These are phyloP conservation scores for Proisotoma minuta DNA, from an alignment of 2,888 invertebrate genomes.

Conservation along the genomic window DNA sequence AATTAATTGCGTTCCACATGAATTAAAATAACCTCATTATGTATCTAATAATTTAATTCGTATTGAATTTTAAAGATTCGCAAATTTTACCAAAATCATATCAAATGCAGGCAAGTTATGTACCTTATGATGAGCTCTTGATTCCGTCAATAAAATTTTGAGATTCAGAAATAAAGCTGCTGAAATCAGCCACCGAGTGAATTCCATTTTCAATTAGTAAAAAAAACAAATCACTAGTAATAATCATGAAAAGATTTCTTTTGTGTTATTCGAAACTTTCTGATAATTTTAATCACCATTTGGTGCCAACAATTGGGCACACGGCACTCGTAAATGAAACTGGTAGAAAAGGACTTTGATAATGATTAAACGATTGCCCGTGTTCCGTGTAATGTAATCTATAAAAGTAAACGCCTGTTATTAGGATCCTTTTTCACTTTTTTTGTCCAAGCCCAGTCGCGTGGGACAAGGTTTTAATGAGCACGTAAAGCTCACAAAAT, in stretches of 20 bases:
- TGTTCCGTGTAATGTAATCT: background rate
- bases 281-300: no score
- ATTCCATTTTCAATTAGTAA: no score
- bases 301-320: no score
- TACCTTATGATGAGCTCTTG: slow-evolving; percentile 44
- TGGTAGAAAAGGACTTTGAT: no score
- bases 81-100: background rate
- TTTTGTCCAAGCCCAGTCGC: slow-evolving; percentile 7
- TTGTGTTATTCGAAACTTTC: no score
- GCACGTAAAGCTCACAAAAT: background rate
- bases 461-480: slow-evolving; percentile 9
- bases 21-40: background rate
- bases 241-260: no score
- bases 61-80: background rate
- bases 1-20: background rate
- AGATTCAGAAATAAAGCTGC: background rate
- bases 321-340: no score
- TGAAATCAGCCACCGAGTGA: no score
- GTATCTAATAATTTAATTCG: background rate
- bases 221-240: no score
- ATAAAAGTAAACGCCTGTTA: background rate
- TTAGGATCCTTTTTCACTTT: background rate
- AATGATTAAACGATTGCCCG: slow-evolving; percentile 9
- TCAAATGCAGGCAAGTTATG: no score
- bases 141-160: slow-evolving; percentile 18